Conservation (phyloP, 2,888 invertebrate genomes). For the Machimus rusticus region DNA sequence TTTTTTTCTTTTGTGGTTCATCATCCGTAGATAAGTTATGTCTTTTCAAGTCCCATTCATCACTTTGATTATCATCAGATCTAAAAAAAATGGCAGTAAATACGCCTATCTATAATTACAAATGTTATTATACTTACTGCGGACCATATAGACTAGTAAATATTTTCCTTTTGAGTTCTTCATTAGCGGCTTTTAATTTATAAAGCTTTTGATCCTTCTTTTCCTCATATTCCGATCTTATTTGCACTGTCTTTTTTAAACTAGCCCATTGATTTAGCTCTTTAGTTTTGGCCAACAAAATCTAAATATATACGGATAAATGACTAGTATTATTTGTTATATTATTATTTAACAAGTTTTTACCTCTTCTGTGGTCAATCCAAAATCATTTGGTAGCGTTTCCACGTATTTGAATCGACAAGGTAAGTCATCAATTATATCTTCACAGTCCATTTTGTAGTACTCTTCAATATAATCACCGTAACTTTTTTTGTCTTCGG, state of each 20-base stretch:
- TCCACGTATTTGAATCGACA: slow-evolving; percentile 93
- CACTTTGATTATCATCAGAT: slow-evolving; percentile 54
- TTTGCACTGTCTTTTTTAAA: slow-evolving; percentile 83
- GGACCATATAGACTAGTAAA: slow-evolving; percentile 78
- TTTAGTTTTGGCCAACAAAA: slow-evolving; percentile 87
- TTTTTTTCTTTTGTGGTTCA: not conserved
- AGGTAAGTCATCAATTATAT: slow-evolving; percentile 89
- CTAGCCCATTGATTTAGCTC: slow-evolving; percentile 97
- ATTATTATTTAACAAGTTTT: slow-evolving; percentile 45
- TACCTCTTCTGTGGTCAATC: slow-evolving; percentile 90
- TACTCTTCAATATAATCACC: slow-evolving; percentile 93
- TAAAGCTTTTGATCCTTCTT: slow-evolving; percentile 80
- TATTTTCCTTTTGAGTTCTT: slow-evolving; percentile 77
- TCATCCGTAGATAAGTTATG: not conserved
- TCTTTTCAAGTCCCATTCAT: not conserved
- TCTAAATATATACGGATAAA: slow-evolving; percentile 66
- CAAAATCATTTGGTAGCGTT: slow-evolving; percentile 90
- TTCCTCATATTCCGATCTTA: slow-evolving; percentile 80
- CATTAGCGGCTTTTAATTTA: slow-evolving; percentile 75
- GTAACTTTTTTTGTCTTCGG: slow-evolving; percentile 76
- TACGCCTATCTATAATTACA: not conserved
- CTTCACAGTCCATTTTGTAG: slow-evolving; percentile 94
- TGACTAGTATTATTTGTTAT: not conserved
- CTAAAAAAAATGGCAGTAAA: slow-evolving; percentile 47
- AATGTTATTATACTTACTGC: slow-evolving; percentile 53